Evolutionary conservation across 2,888 invertebrate genomes (phyloP), one percentile per base, ranked within the genome.

Genomic region (Antheraea yamamai): DNA sequence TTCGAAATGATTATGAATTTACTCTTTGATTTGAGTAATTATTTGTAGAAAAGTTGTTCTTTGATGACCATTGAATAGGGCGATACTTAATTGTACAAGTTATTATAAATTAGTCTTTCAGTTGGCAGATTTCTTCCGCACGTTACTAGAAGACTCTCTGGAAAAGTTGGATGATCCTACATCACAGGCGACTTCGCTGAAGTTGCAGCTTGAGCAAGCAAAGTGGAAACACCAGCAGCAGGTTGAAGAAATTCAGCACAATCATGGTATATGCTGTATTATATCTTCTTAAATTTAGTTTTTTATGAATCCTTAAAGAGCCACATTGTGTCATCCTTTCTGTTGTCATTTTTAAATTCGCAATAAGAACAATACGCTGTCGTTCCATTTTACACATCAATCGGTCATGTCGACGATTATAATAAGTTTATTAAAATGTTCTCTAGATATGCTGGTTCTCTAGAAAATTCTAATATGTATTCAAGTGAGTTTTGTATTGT

Each of bases 181-280:
- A 26, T 96, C 97, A 0, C 95, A 96, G 64, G 89, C 96, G 74
- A 95, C 96, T 39, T 88, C 94, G 6, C 88, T 97, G 8, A 95
- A 96, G 81, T 85, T 97, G 79, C 97, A 97, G 89, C 92, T 97
- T 73, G 98, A 98, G 84, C 96, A 96, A 73, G 87, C 96, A 78
- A 95, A 96, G 80, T 97, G 97, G 96, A 95, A 95, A 68, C 97
- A 98, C 82, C 95, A 96, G 76, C 96, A 97, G 81, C 97, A 98
- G 89, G 84, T 98, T 3, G 90, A 95, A 0, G 97, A 98, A 83
- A 85, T 98, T 23, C 97, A 97, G 86, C 96, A 97, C 81, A 97
- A 96, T 83, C 95, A 96, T 75, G 96, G 97, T 97, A 61, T 58
- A 61, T 58, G 20, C 1, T 58, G 1, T 58, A 61, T 55, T n/a